Base-by-base conservation (phyloP, 2,797 vertebrate species). In the Hippoglossus hippoglossus region DNA sequence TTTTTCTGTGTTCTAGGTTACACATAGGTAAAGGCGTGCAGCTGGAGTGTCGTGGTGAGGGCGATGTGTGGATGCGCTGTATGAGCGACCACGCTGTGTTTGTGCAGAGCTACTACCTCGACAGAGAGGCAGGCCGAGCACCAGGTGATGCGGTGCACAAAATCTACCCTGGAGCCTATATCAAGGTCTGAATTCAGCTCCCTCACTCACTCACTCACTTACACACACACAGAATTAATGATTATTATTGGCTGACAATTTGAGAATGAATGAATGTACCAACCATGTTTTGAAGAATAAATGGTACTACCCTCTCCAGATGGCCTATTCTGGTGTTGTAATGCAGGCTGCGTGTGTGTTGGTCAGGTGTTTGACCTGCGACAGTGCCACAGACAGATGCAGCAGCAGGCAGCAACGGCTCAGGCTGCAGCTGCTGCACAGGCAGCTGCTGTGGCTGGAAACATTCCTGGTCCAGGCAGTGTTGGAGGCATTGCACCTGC, bases 81-180 rank as follows among this genome's bases (percentile, higher is more conserved):
- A 91, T 94, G 75, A 96, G 94, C 26, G 92, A 95, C 64, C 93
- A 94, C 8, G 92, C 94, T 0, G 90, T 95, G 5, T 96, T 96
- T 41, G 94, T 95, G 22, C 94, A 95, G 88, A 96, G 95, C 84
- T 95, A 94, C 81, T 94, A 96, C 82, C 85, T 93, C 67, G 94
- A 95, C 77, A 79, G 95, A 12, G 94, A 96, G 80, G 95, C 96
- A 0, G 96, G 96, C 0, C 82, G 95, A 13, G 95, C 95, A 0
- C 96, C 95, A 0, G 95, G 96, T 0, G 95, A 96, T 0, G 95
- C 95, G 0, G 96, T 96, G 61, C 95, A 96, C 87, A 96, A 96
- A 79, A 95, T 95, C 53, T 95, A 95, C 80, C 94, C 95, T 0
- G 93, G 94, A 1, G 95, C 95, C 2, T 94, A 95, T 79, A 93